Conservation (phyloP, 2,113 vertebrate genomes). For the Megalops atlanticus region DNA sequence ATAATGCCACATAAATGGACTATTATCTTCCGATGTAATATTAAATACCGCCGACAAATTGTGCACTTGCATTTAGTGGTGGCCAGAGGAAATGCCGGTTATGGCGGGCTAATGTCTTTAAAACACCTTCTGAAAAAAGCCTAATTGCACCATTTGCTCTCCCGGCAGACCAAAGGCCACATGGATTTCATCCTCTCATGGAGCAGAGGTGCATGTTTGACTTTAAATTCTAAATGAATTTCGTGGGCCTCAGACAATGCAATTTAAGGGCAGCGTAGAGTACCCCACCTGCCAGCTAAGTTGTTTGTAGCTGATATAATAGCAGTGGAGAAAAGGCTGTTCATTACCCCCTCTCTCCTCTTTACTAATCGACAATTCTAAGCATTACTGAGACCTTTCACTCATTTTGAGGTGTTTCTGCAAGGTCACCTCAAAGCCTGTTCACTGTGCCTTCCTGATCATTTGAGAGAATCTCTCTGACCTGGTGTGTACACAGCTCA, state of each 20-base stretch:
- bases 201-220: slow-evolving; percentile 79
- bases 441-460: slow-evolving; percentile 68
- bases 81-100: slow-evolving; percentile 79
- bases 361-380: slow-evolving; percentile 84
- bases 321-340: slow-evolving; percentile 84
- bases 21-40: slow-evolving; percentile 81
- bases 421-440: slow-evolving; percentile 78
- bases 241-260: slow-evolving; percentile 67
- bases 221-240: slow-evolving; percentile 82
- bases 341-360: slow-evolving; percentile 83
- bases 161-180: slow-evolving; percentile 87
- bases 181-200: slow-evolving; percentile 90
- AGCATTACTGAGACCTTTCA: slow-evolving; percentile 77
- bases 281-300: slow-evolving; percentile 83
- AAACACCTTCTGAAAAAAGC: slow-evolving; percentile 92
- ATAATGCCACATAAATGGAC: slow-evolving; percentile 76
- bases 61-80: slow-evolving; percentile 80
- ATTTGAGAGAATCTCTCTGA: slow-evolving; percentile 76
- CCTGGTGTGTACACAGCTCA: slow-evolving; percentile 57
- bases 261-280: slow-evolving; percentile 48
- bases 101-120: slow-evolving; percentile 81
- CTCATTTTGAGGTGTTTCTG: slow-evolving; percentile 76
- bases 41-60: slow-evolving; percentile 80
- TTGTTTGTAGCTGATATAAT: slow-evolving; percentile 87
- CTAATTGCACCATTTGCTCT: slow-evolving; percentile 96